Base-by-base conservation (phyloP, 2,888 invertebrate species). In the Macaria liturata region DNA sequence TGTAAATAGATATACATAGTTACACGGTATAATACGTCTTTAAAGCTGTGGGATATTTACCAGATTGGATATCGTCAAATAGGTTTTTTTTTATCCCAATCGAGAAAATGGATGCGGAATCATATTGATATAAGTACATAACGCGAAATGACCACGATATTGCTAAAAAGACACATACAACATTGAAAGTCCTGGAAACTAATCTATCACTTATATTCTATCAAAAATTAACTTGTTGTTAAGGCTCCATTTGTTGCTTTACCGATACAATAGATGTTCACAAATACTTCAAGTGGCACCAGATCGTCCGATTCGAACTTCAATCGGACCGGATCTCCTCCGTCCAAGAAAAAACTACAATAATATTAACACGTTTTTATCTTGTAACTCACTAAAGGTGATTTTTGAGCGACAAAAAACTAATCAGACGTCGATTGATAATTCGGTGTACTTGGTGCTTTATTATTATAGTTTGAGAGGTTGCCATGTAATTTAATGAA, bases 311-410 rank as follows among this genome's bases (percentile, higher is more conserved):
- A 54, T 59, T 60, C 50, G 61, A 61, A 62, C 62, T 64, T 55
- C 48, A 58, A 49, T 46, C 52, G 49, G 54, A 49, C 66, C 68
- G 68, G 68, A 65, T 68, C 64, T 66, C 39, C 49, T 31, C 39
- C 43, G 50, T 43, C 30, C 45, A 32, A 42, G n/a, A 53, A 64
- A 59, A 69, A 64, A 62, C 58, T 54, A 60, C 62, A 62, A 65
- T 63, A 66, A 65, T 56, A 61, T 61, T 61, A 60, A 64, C 65
- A 68, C 63, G 60, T 68, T 66, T 64, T 67, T 67, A 62, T 48
- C 48, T 56, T 51, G 56, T 51, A 47, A 44, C 37, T 49, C 56
- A 58, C 57, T 59, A 56, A 56, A 59, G 59, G 59, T 42, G 61
- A 57, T 63, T 59, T 57, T 65, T 55, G 32, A 43, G 9, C n/a